Evolutionary conservation across 2,113 vertebrate species (phyloP).

Genomic region (Symphodus melops): DNA sequence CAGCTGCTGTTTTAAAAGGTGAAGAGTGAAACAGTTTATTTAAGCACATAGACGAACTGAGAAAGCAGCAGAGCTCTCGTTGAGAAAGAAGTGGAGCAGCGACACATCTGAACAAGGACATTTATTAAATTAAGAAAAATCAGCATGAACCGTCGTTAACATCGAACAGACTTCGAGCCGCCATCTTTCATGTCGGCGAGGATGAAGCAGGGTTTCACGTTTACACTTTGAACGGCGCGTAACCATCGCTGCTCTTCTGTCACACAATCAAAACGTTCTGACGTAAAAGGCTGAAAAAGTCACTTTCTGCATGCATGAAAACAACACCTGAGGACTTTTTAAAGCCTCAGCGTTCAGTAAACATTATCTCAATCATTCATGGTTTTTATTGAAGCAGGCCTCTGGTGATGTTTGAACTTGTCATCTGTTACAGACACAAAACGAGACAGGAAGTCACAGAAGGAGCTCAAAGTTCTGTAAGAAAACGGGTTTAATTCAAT

Average conservation of each 20-base stretch:
- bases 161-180: slow-evolving; percentile 72
- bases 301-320: background rate
- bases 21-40: too few relatives aligned
- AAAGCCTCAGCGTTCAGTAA: background rate
- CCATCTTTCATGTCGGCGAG: too few relatives aligned
- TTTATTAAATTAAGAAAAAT: slow-evolving; percentile 73
- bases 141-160: slow-evolving; percentile 55
- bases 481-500: slow-evolving; percentile 69
- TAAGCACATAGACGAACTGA: too few relatives aligned
- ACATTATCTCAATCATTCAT: slow-evolving; percentile 9
- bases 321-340: background rate
- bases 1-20: too few relatives aligned
- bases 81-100: background rate
- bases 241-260: background rate
- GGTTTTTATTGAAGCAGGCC: slow-evolving; percentile 14
- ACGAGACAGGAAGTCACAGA: slow-evolving; percentile 5
- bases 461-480: slow-evolving; percentile 30
- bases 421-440: too few relatives aligned
- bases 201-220: slow-evolving; percentile 44
- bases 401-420: slow-evolving; percentile 9
- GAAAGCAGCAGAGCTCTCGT: background rate
- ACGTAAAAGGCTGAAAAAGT: background rate
- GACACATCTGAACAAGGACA: slow-evolving; percentile 42
- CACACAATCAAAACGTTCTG: background rate
- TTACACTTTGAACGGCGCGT: background rate